These are phyloP conservation scores for Octopus bimaculoides DNA, from an alignment of 1,140 invertebrate genomes.

Conservation along the genomic window DNA sequence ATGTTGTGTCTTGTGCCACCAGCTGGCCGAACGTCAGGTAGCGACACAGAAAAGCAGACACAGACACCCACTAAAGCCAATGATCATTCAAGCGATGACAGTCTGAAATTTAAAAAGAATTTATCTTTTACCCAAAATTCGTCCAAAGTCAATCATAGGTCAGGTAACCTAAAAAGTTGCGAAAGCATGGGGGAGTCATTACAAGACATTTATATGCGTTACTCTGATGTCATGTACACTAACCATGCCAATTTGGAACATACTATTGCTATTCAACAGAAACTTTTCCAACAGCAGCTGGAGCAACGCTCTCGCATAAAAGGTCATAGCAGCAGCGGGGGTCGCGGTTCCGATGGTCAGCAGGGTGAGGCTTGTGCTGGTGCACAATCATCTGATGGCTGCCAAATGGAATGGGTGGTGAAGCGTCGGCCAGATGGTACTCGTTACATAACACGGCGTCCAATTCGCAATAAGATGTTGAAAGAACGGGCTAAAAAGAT, in stretches of 20 bases:
- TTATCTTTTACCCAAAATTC: neutral
- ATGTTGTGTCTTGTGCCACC: conserved; percentile 49
- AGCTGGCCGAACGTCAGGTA: conserved; percentile 35
- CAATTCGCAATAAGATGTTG: conserved; percentile 68
- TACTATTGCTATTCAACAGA: conserved; percentile 72
- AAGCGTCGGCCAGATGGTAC: conserved; percentile 76
- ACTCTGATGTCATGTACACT: conserved; percentile 67
- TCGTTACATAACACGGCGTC: conserved; percentile 74
- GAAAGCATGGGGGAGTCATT: conserved; percentile 45
- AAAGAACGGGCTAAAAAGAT: conserved; percentile 71
- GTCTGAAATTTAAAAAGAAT: conserved; percentile 5
- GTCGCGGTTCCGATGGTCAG: conserved; percentile 11
- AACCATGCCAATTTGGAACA: conserved; percentile 72
- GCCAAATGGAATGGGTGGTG: conserved; percentile 75
- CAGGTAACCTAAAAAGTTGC: conserved; percentile 16
- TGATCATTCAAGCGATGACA: conserved; percentile 42
- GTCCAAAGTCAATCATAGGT: neutral
- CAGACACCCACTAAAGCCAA: conserved; percentile 45
- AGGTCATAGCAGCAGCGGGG: conserved; percentile 29
- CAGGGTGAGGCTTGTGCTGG: conserved; percentile 29
- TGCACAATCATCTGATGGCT: conserved; percentile 23
- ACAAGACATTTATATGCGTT: conserved; percentile 52
- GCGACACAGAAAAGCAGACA: conserved; percentile 53
- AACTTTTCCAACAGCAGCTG: conserved; percentile 64
- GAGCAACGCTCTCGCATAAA: conserved; percentile 42